These are phyloP conservation scores for Drosophila sechellia DNA, from an alignment of 1,140 invertebrate species.

Conservation along the genomic window DNA sequence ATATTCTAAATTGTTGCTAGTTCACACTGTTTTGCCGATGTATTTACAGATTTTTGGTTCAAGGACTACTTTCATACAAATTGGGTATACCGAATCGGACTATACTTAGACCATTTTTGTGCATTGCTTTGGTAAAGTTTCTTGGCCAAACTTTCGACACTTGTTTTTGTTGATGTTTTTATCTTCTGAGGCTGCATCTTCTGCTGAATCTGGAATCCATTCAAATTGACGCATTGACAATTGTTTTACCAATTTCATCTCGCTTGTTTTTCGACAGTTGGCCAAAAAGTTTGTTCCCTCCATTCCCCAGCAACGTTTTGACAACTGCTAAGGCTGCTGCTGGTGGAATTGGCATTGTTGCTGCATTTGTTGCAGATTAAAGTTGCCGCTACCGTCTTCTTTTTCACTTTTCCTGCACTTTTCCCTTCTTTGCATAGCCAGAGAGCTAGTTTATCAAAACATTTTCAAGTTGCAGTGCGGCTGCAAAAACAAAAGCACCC, in stretches of 20 bases:
- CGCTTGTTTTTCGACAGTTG: slow-evolving; percentile 64
- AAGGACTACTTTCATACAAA: slow-evolving; percentile 25
- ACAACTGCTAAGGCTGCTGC: slow-evolving; percentile 58
- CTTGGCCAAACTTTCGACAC: slow-evolving; percentile 26
- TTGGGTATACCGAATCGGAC: background rate
- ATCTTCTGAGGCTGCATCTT: slow-evolving; percentile 18
- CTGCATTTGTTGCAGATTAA: slow-evolving; percentile 67
- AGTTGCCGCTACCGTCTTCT: slow-evolving; percentile 37
- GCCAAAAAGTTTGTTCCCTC: slow-evolving; percentile 40
- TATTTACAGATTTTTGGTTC: slow-evolving; percentile 10
- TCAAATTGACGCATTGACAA: slow-evolving; percentile 78
- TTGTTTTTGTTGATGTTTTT: slow-evolving; percentile 52
- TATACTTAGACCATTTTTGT: background rate
- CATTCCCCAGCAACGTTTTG: slow-evolving; percentile 38
- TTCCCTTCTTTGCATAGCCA: slow-evolving; percentile 54
- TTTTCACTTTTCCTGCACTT: slow-evolving; percentile 1
- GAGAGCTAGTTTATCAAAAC: slow-evolving; percentile 76
- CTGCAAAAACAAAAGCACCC: slow-evolving; percentile 74
- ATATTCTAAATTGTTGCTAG: slow-evolving; percentile 21
- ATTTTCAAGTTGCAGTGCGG: slow-evolving; percentile 80
- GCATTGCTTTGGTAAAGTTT: slow-evolving; percentile 22
- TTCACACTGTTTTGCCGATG: background rate
- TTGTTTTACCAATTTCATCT: slow-evolving; percentile 75
- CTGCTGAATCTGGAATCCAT: slow-evolving; percentile 55
- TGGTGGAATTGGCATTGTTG: slow-evolving; percentile 23